Evolutionary conservation across 2,113 vertebrate species (phyloP).

Genomic region (Gavia stellata): DNA sequence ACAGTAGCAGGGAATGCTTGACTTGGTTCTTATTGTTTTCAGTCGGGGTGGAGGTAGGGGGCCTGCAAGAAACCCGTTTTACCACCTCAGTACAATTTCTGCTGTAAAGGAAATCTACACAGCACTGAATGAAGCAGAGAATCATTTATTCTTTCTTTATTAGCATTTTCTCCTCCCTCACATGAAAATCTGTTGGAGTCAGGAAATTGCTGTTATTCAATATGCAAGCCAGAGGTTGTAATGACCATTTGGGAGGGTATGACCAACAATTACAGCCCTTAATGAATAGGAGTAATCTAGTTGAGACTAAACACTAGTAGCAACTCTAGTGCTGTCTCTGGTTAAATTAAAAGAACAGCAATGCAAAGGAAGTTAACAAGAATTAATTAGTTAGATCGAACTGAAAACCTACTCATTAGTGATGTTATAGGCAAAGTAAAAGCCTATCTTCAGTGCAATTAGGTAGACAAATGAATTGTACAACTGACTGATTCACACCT

Average conservation of each 20-base stretch:
- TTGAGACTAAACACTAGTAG: constrained; percentile 80
- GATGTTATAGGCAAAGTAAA: constrained; percentile 87
- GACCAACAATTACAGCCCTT: constrained; percentile 83
- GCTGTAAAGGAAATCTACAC: constrained; percentile 80
- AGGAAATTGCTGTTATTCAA: constrained; percentile 87
- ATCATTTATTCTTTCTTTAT: constrained; percentile 84
- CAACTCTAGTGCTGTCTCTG: constrained; percentile 77
- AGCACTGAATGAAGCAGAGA: constrained; percentile 80
- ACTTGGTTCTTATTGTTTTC: constrained; percentile 85
- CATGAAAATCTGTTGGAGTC: constrained; percentile 79
- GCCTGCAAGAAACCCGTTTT: constrained; percentile 75
- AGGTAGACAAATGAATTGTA: constrained; percentile 91
- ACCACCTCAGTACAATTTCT: constrained; percentile 78
- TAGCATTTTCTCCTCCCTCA: constrained; percentile 82
- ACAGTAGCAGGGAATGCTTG: constrained; percentile 85
- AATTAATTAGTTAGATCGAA: constrained; percentile 90
- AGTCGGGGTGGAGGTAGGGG: constrained; percentile 80
- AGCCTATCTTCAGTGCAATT: constrained; percentile 88
- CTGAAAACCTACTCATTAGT: constrained; percentile 87
- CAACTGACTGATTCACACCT: constrained; percentile 86
- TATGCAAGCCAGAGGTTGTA: constrained; percentile 82
- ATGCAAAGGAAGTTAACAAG: constrained; percentile 85
- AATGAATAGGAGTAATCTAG: constrained; percentile 85
- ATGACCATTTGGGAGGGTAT: constrained; percentile 82
- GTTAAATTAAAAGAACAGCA: constrained; percentile 85